Evolutionary conservation across 35 echinoderm and acorn worm species (phyloP), one percentile per base, ranked within the genome.

Genomic region (Acanthaster planci): DNA sequence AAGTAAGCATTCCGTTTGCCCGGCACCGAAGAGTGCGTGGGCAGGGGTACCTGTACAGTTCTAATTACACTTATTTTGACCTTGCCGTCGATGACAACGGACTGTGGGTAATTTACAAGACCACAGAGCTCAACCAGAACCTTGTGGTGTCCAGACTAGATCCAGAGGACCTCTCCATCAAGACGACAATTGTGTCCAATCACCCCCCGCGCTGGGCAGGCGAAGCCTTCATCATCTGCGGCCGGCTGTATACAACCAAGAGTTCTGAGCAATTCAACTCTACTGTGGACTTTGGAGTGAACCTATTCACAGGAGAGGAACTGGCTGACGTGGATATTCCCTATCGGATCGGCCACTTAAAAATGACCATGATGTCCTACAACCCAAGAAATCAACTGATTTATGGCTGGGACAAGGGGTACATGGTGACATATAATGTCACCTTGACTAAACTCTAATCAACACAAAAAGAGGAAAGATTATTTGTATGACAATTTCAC

Each of bases 31-130:
- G 42, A 2, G 14, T 81, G 36, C 60, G 32, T 8, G 30, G 57
- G 56, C 44, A 39, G 17, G 17, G 57, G 42, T 89, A 87, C 60
- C 40, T 78, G 54, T 84, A 89, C 29, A 64, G 39, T 23, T 89
- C 86, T 14, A 86, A 78, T 23, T 85, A 89, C 53, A 93, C 92
- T 2, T 89, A 80, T 37, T 39, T 93, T 15, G 92, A 93, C 54
- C 88, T 93, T 26, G 80, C 87, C 36, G 76, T 89, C 1, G 92
- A 93, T 56, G 86, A 93, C 36, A 89, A 93, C 38, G 86, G 92
- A 55, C 37, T 93, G n/a, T 93, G 92, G 92, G 77, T 85, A 7
- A 82, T 93, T 27, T 93, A 93, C 77, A 42, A 67, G 18, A 82
- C 67, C 18, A 27, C 17, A 4, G 80, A 88, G 40, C 52, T 56